These are phyloP conservation scores for Lophotriccus pileatus DNA, from an alignment of 2,797 vertebrate genomes.

Conservation along the genomic window DNA sequence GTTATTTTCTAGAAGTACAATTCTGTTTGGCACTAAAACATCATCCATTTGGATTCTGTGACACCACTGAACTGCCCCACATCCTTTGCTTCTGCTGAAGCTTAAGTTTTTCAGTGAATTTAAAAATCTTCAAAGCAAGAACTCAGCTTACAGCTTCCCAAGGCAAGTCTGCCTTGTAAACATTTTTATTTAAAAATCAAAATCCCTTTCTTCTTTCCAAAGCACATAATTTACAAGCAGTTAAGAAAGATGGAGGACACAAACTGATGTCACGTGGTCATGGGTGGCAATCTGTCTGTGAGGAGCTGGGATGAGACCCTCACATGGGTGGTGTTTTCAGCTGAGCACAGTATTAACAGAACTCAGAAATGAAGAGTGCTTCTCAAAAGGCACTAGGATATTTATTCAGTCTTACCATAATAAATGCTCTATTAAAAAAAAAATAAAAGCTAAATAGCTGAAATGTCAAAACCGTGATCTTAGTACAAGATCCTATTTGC, in stretches of 20 bases:
- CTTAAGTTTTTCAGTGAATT: background rate
- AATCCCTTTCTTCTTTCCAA: background rate
- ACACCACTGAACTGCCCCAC: background rate
- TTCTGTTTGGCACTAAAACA: background rate
- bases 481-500: background rate
- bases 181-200: background rate
- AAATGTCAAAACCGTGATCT: background rate
- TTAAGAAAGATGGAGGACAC: background rate
- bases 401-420: background rate
- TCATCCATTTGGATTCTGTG: background rate
- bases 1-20: background rate
- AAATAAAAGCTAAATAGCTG: background rate
- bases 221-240: background rate
- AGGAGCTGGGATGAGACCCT: background rate
- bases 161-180: background rate
- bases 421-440: background rate
- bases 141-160: background rate
- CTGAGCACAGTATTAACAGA: background rate
- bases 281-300: background rate
- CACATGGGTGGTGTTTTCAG: background rate
- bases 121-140: background rate
- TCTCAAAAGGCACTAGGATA: background rate
- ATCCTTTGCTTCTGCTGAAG: background rate
- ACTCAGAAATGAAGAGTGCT: background rate
- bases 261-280: background rate